These are phyloP conservation scores for Malacoctenus gilli DNA, from an alignment of 2,797 vertebrate genomes.

Conservation along the genomic window DNA sequence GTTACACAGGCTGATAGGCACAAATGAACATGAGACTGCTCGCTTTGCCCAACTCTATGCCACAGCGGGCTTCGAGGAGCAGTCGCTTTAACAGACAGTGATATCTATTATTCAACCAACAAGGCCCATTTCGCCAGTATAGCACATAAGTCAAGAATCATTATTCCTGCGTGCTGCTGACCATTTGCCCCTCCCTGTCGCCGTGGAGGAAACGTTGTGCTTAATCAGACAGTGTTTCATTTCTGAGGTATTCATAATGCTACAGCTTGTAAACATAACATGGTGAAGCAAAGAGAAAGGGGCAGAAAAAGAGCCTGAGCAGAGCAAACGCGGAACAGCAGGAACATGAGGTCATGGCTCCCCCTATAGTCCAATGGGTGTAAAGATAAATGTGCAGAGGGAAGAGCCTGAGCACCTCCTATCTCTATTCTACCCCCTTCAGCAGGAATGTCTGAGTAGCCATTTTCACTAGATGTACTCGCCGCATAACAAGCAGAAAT, in stretches of 20 bases:
- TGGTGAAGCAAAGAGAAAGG: slow-evolving; percentile 37
- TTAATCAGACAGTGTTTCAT: slow-evolving; percentile 53
- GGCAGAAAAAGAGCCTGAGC: slow-evolving; percentile 10
- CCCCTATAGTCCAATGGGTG: slow-evolving; percentile 73
- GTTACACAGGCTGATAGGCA: background rate
- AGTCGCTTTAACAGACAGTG: slow-evolving; percentile 57
- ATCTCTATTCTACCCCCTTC: slow-evolving; percentile 27
- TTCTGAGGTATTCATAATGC: slow-evolving; percentile 43
- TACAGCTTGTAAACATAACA: slow-evolving; percentile 42
- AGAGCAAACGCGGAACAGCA: background rate
- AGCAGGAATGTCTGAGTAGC: slow-evolving; percentile 17
- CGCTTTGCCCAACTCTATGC: slow-evolving; percentile 4
- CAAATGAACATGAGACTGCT: slow-evolving; percentile 10
- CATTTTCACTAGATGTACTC: slow-evolving; percentile 33
- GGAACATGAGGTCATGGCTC: slow-evolving; percentile 80
- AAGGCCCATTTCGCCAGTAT: slow-evolving; percentile 45
- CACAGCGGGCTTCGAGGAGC: slow-evolving; percentile 27
- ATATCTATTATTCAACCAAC: slow-evolving; percentile 57
- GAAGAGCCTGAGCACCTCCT: slow-evolving; percentile 1
- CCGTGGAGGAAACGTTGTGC: slow-evolving; percentile 32
- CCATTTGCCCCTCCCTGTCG: slow-evolving; percentile 32
- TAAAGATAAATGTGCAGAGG: slow-evolving; percentile 18
- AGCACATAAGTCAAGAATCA: slow-evolving; percentile 56
- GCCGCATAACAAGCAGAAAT: too few species aligned
- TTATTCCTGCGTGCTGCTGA: slow-evolving; percentile 50